Conservation (phyloP, 2,113 vertebrate genomes). For the Xerus inauris region DNA sequence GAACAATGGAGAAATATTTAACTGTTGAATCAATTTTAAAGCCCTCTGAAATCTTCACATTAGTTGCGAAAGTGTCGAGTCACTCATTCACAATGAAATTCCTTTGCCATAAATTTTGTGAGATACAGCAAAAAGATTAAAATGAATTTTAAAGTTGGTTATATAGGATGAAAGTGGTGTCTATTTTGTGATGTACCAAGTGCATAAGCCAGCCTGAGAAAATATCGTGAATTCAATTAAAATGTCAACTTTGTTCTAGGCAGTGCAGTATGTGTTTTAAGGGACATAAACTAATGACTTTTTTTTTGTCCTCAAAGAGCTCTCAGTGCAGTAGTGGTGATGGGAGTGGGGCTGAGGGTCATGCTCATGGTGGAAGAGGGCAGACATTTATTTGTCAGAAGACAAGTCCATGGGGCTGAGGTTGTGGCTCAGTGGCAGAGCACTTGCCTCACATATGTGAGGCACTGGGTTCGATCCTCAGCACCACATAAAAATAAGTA, state of each 20-base stretch:
- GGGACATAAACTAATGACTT: not conserved
- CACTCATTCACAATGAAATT: not conserved
- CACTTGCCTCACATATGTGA: too few relatives aligned
- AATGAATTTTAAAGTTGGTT: not conserved
- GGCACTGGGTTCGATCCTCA: too few relatives aligned
- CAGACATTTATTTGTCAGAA: not conserved
- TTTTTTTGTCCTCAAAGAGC: not conserved
- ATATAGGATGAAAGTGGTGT: not conserved
- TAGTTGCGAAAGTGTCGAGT: not conserved
- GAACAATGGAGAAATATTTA: not conserved
- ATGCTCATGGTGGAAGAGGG: not conserved
- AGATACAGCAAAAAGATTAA: not conserved
- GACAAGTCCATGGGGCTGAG: too few relatives aligned
- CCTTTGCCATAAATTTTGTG: not conserved
- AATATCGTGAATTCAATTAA: not conserved
- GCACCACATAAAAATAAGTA: too few relatives aligned
- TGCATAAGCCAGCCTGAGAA: not conserved
- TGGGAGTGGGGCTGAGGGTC: not conserved
- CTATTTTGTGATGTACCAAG: not conserved
- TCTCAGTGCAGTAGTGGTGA: not conserved
- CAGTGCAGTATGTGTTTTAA: not conserved
- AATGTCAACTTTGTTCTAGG: not conserved
- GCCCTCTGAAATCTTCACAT: not conserved
- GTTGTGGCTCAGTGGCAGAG: too few relatives aligned
- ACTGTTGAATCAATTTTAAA: conserved; percentile 39